Evolutionary conservation across 2,113 vertebrate species (phyloP).

Genomic region (Arizona elegans): DNA sequence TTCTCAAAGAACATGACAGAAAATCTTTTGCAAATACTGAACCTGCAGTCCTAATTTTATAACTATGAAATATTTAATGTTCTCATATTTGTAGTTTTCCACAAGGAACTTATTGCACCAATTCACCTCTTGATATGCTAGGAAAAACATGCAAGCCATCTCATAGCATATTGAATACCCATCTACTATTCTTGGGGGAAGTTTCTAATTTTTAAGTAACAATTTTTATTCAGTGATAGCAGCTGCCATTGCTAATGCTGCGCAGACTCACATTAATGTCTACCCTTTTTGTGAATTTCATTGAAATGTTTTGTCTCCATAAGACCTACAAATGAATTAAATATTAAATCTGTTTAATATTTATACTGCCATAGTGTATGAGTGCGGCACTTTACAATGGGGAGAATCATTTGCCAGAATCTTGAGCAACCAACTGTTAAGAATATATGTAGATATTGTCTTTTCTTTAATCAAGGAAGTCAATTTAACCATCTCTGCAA

Average conservation of each 20-base stretch:
- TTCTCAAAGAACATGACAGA: neutral
- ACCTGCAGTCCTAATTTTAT: neutral
- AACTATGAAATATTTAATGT: neutral
- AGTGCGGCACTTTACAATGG: neutral
- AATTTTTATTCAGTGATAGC: slow-evolving; percentile 16
- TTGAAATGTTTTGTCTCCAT: slow-evolving; percentile 11
- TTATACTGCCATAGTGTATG: neutral
- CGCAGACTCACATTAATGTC: neutral
- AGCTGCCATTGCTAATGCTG: slow-evolving; percentile 4
- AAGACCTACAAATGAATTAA: slow-evolving; percentile 7
- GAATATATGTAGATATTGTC: neutral
- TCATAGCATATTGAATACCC: neutral
- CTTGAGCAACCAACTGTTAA: neutral
- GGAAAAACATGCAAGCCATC: neutral
- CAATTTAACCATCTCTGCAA: neutral
- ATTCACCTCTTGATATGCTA: neutral
- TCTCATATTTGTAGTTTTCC: neutral
- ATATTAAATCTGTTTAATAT: slow-evolving; percentile 24
- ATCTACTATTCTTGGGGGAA: neutral
- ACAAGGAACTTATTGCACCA: neutral
- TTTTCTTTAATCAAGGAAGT: neutral
- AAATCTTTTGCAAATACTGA: neutral
- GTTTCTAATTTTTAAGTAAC: slow-evolving; percentile 1
- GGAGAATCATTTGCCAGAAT: neutral
- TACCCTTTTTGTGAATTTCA: slow-evolving; percentile 6